These are phyloP conservation scores for Holacanthella duospinosa DNA, from an alignment of 2,888 invertebrate species.

Conservation along the genomic window DNA sequence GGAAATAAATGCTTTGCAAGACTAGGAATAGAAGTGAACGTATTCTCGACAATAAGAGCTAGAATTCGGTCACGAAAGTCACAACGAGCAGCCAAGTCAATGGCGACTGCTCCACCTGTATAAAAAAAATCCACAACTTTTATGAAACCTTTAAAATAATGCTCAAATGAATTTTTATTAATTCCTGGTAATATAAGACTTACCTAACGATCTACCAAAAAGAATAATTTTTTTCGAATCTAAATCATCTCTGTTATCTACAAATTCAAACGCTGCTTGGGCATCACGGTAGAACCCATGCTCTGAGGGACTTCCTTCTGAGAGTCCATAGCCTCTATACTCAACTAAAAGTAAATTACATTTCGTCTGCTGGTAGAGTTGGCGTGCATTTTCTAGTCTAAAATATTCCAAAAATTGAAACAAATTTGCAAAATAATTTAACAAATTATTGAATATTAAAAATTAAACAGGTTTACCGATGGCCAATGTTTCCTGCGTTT, in stretches of 20 bases:
- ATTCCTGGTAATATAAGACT: too few species aligned
- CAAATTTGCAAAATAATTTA: not conserved
- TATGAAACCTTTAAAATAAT: not conserved
- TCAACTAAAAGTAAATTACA: slow-evolving; percentile 6
- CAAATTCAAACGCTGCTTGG: slow-evolving; percentile 72
- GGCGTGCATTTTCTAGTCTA: slow-evolving; percentile 69
- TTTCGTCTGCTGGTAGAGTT: not conserved
- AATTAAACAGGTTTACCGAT: slow-evolving; percentile 49
- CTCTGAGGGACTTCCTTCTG: slow-evolving; percentile 70
- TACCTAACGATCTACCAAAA: slow-evolving; percentile 79
- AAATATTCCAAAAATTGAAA: slow-evolving; percentile 19
- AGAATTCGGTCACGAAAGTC: slow-evolving; percentile 68
- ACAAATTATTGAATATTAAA: not conserved
- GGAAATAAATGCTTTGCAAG: slow-evolving; percentile 77
- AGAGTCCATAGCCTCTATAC: not conserved
- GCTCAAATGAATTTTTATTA: not conserved
- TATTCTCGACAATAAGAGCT: slow-evolving; percentile 85
- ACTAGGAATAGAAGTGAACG: slow-evolving; percentile 87
- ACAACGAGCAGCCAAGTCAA: slow-evolving; percentile 67
- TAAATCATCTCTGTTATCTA: slow-evolving; percentile 68
- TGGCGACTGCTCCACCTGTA: slow-evolving; percentile 80
- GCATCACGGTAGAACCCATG: slow-evolving; percentile 79
- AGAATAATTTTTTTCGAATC: slow-evolving; percentile 73
- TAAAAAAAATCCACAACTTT: slow-evolving; percentile 18
- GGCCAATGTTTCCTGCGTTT: slow-evolving; percentile 95